Evolutionary conservation across 2,888 invertebrate species (phyloP), one percentile per base, ranked within the genome.

Genomic region (Lissocephala sabroskyi): DNA sequence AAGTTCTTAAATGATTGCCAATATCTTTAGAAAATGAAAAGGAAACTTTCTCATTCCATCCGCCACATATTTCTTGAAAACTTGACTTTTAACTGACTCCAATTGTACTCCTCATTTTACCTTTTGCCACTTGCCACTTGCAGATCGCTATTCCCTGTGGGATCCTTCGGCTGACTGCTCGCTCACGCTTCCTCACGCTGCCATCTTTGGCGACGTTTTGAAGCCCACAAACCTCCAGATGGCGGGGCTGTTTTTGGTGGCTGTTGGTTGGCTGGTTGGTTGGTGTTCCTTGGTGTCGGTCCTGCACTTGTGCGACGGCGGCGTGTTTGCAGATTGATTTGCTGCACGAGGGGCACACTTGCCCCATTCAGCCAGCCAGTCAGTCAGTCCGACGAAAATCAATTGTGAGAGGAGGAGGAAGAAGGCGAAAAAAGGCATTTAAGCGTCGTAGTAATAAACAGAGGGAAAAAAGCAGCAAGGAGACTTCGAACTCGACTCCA

Each of bases 301-400:
- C 56, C 13, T 49, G 55, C 68, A 73, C 61, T 65, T 65, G 70
- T 42, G 44, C 37, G 32, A 39, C 42, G 17, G 70, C 70, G 73
- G 70, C 61, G 63, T 74, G 73, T 76, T 74, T 74, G 70, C 77
- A 74, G 73, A 74, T 74, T 74, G 73, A 74, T 74, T 74, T 74
- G 73, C 70, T 76, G 74, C 65, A 74, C 76, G 66, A 63, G 50
- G 66, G 57, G 61, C 49, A 65, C 70, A 70, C 73, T 75, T 75
- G 68, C 75, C 71, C n/a, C n/a, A n/a, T n/a, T n/a, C n/a, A 52
- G 56, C 36, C 44, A 36, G 35, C 16, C 16, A 16, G 3, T 35
- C 10, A 17, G 17, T 35, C 13, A 23, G 23, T 23, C 23, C 23
- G 23, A 14, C 17, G 62, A 58, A 66, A 68, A 62, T 62, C 55